Base-by-base conservation (phyloP, 2,797 vertebrate species). In the Halcyon chelicuti region DNA sequence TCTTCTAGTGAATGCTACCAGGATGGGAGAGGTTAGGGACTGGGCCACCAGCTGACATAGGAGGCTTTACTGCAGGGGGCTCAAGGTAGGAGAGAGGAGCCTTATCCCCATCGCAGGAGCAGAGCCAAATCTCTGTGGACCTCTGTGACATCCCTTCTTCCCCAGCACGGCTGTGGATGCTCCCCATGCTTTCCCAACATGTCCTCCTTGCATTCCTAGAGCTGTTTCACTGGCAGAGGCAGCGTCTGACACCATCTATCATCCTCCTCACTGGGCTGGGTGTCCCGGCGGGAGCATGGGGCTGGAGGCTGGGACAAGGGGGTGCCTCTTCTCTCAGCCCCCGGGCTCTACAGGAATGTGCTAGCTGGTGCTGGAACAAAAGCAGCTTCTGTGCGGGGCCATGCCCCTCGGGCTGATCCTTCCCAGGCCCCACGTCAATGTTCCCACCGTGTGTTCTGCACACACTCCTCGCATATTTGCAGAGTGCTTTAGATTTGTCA, bases 301-400 rank as follows among this genome's bases (percentile, higher is more conserved):
- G 95, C 96, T 91, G 96, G 95, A 96, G 94, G 81, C 95, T 94
- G 96, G 97, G 95, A 96, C 96, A 96, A 97, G 86, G 66, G 61
- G 31, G 40, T 83, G 91, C 89, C 96, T 90, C 97, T 95, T 86
- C 88, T 83, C 95, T 54, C 7, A 22, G 74, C 90, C 71, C 83
- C 14, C 68, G 93, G 93, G 95, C 97, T 97, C 85, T 65, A n/a
- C 76, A 95, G 98, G 97, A 98, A 98, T 97, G 97, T 15, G 3
- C 37, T 94, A 97, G 97, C 92, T 96, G 96, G 96, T 61, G 37
- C 63, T 31, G 88, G 88, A 97, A 98, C 98, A 98, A 97, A 97
- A 97, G 97, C 11, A 16, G 79, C 91, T 95, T 51, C 81, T 55
- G 66, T 33, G 77, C 87, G 16, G 9, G 79, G 95, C 74, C 5